phyloP scores from a whole-genome alignment of 2,888 invertebrate species.

The Parnassius mnemosyne region DNA sequence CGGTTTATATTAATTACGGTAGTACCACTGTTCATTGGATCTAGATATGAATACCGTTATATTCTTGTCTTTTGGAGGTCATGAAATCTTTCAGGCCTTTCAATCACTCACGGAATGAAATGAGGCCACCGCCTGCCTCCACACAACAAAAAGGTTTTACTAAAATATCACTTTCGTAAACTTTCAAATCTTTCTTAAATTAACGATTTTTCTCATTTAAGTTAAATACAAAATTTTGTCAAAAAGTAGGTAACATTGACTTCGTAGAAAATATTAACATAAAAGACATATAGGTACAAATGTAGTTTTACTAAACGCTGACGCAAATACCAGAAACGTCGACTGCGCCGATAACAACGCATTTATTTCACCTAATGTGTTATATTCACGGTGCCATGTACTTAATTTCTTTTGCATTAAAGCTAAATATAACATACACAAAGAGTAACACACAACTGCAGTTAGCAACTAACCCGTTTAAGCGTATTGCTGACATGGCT shows the following conservation, averaged over 20 bases:
- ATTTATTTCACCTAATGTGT: background rate
- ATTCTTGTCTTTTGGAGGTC: too few species aligned
- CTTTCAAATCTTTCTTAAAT: too few species aligned
- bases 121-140: too few species aligned
- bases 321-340: constrained; percentile 20
- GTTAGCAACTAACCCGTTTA: constrained; percentile 12
- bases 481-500: constrained; percentile 24
- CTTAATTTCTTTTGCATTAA: constrained; percentile 7
- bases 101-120: too few species aligned
- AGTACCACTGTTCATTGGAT: too few species aligned
- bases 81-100: too few species aligned
- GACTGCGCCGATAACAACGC: constrained; percentile 11
- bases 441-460: background rate
- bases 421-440: background rate
- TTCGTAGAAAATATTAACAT: constrained; percentile 14
- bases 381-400: constrained; percentile 5
- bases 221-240: background rate
- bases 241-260: constrained; percentile 14
- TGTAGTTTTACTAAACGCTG: constrained; percentile 17
- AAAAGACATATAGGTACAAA: constrained; percentile 12
- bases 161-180: too few species aligned
- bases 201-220: too few species aligned
- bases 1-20: too few species aligned
- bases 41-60: too few species aligned
- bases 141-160: too few species aligned